Evolutionary conservation across 2,888 invertebrate genomes (phyloP).

Genomic region (Megamerina dolium): DNA sequence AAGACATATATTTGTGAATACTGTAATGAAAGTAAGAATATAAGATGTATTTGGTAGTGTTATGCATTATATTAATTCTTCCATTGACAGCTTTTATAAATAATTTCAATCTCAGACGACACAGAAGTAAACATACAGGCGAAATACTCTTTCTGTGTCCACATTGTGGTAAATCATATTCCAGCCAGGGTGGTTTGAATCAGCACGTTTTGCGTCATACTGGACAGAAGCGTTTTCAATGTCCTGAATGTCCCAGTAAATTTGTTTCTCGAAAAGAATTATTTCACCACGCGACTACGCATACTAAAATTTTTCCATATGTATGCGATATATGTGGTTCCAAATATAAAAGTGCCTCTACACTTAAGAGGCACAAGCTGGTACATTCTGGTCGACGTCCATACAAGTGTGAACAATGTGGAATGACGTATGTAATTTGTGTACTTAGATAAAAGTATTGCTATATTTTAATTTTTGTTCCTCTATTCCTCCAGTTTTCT

Average conservation of each 20-base stretch:
- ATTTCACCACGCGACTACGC: slow-evolving; percentile 51
- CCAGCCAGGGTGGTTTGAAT: slow-evolving; percentile 51
- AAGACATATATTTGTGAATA: slow-evolving; percentile 19
- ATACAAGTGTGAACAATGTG: slow-evolving; percentile 31
- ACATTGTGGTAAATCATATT: slow-evolving; percentile 54
- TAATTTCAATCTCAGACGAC: slow-evolving; percentile 54
- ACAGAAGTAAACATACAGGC: slow-evolving; percentile 52
- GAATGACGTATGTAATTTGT: slow-evolving; percentile 35
- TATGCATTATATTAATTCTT: no score
- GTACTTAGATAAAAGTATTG: no score
- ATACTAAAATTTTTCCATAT: slow-evolving; percentile 56
- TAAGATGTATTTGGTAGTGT: no score
- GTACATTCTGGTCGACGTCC: slow-evolving; percentile 57
- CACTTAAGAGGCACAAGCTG: slow-evolving; percentile 59
- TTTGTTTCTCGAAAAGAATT: slow-evolving; percentile 55
- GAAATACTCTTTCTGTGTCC: slow-evolving; percentile 56
- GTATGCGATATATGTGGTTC: slow-evolving; percentile 61
- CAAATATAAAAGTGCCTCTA: slow-evolving; percentile 53
- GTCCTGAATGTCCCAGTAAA: slow-evolving; percentile 55
- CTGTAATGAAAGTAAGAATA: slow-evolving; percentile 20
- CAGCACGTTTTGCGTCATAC: slow-evolving; percentile 56
- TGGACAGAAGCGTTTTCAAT: slow-evolving; percentile 53
- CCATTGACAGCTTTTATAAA: slow-evolving; percentile 50
- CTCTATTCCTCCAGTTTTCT: slow-evolving; percentile 51
- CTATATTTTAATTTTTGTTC: no score